phyloP scores from a whole-genome alignment of 1,140 invertebrate genomes.

The Pseudobourletiella spinata region DNA sequence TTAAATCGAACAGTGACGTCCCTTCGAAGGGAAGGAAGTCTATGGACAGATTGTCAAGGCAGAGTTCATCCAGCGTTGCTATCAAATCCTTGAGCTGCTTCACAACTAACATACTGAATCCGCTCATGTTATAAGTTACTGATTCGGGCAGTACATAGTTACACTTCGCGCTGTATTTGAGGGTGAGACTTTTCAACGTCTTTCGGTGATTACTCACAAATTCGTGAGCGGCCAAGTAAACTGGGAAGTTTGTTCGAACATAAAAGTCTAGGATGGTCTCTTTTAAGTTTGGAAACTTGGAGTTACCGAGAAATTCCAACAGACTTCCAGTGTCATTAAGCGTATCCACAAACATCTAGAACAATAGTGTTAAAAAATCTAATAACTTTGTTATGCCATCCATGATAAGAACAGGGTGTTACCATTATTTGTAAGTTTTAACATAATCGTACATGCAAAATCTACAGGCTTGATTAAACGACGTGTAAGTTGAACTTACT shows the following conservation, averaged over 20 bases:
- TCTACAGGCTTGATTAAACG: background rate
- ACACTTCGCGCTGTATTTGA: background rate
- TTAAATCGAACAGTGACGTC: background rate
- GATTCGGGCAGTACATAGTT: background rate
- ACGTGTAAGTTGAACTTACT: background rate
- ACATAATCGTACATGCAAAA: background rate
- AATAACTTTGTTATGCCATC: background rate
- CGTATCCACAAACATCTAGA: too few relatives aligned
- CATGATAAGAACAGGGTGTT: background rate
- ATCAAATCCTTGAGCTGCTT: background rate
- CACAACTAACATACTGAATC: background rate
- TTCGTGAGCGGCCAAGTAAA: background rate
- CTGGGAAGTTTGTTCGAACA: background rate
- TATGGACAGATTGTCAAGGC: background rate
- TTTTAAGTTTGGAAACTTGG: background rate
- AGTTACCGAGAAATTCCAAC: background rate
- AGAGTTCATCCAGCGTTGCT: background rate
- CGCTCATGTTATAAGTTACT: background rate
- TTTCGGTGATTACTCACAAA: background rate
- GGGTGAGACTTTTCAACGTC: background rate
- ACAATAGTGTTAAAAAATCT: too few relatives aligned
- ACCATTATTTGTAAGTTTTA: background rate
- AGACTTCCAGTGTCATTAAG: background rate
- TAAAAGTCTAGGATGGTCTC: background rate
- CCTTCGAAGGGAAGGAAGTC: background rate